Base-by-base conservation (phyloP, 2,797 vertebrate genomes). In the Austrolebias charrua region DNA sequence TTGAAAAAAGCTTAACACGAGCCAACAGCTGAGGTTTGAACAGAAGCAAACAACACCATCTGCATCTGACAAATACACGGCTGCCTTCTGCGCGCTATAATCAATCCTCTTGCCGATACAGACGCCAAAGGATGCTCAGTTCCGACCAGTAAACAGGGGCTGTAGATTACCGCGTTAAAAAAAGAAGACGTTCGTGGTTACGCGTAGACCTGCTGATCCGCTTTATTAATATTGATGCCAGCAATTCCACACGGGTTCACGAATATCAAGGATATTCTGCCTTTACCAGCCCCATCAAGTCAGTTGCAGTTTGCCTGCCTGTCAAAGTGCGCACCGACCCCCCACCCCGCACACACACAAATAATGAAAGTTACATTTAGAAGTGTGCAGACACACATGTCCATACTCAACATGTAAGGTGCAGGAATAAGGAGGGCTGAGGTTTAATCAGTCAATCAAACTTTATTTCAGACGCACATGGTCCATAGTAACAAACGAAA, bases 201-300 rank as follows among this genome's bases (percentile, higher is more conserved):
- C 33, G 67, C 1, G 15, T 63, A 56, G 56, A 45, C 48, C 47
- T 28, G 67, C 69, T 64, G 71, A 76, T 69, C 60, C 0, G 9
- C 69, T 62, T 78, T 70, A 87, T 89, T 75, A 81, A 86, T 86
- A 86, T 83, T 78, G 63, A 86, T 73, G 55, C 31, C 33, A 20
- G 62, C 0, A 40, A 71, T 73, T 75, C 55, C 35, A 56, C 59
- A 47, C 31, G 51, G 63, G 59, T 73, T 73, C 66, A 78, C 15
- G 40, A 68, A 71, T 76, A 48, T 85, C 78, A 78, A 85, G 75
- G 75, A 81, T 82, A 60, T 71, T 63, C 19, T 3, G 52, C 64
- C 62, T 76, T 72, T 47, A 66, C 60, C 19, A 33, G 8, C 9
- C 54, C 63, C 24, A 69, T 75, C 56, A 63, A 65, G 69, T 74